phyloP scores from a whole-genome alignment of 2,888 invertebrate genomes.

The Conops quadrifasciatus region DNA sequence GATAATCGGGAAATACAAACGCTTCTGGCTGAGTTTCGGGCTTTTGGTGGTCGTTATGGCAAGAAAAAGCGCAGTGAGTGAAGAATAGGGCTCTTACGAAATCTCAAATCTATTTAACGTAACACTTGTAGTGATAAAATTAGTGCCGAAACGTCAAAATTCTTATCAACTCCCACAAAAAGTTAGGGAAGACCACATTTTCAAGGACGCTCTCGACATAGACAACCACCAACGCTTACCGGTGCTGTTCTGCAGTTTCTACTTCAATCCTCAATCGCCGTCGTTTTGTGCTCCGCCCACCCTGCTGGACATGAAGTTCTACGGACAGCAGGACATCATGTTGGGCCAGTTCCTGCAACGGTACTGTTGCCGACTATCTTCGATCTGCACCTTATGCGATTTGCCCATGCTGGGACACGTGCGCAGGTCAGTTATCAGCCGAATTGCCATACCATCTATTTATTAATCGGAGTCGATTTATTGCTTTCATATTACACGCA shows the following conservation, averaged over 20 bases:
- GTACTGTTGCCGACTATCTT: slow-evolving; percentile 87
- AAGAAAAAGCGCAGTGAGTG: slow-evolving; percentile 59
- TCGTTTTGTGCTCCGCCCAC: slow-evolving; percentile 64
- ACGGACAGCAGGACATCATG: slow-evolving; percentile 93
- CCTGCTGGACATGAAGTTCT: slow-evolving; percentile 83
- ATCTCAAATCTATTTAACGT: not conserved
- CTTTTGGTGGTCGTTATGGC: slow-evolving; percentile 78
- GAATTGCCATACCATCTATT: too few relatives aligned
- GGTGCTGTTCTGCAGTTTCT: slow-evolving; percentile 84
- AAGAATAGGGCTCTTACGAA: not conserved
- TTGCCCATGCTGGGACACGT: slow-evolving; percentile 88
- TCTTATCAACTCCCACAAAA: slow-evolving; percentile 57
- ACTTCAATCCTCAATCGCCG: slow-evolving; percentile 61
- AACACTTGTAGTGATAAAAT: not conserved
- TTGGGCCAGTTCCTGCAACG: slow-evolving; percentile 92
- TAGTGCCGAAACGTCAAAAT: slow-evolving; percentile 51
- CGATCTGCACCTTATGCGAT: slow-evolving; percentile 83
- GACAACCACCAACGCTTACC: slow-evolving; percentile 86
- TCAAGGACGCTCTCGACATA: slow-evolving; percentile 78
- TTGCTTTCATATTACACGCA: slow-evolving; percentile 30
- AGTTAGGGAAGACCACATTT: slow-evolving; percentile 56
- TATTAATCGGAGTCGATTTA: not conserved
- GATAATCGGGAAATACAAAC: slow-evolving; percentile 75
- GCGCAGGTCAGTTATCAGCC: slow-evolving; percentile 71
- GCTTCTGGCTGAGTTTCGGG: slow-evolving; percentile 84